phyloP scores from a whole-genome alignment of 2,888 invertebrate species.

The Polydrusus cervinus region DNA sequence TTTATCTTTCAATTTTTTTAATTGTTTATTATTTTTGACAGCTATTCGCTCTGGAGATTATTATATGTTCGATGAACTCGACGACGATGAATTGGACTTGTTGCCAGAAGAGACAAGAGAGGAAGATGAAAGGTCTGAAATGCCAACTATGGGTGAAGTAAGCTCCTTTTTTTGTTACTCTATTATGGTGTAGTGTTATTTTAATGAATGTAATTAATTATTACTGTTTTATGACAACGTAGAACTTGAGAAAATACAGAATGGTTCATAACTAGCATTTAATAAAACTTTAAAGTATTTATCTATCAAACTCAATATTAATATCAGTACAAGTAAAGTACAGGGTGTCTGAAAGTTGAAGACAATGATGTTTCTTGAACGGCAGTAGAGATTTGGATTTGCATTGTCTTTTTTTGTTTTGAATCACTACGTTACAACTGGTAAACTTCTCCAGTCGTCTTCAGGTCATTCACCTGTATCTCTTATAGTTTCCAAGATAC shows the following conservation, averaged over 20 bases:
- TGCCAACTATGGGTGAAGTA: slow-evolving; percentile 66
- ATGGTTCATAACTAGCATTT: no score
- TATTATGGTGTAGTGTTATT: slow-evolving; percentile 11
- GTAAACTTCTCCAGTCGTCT: no score
- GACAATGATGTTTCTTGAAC: no score
- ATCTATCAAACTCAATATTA: no score
- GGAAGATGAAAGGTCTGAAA: slow-evolving; percentile 56
- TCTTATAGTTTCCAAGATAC: no score
- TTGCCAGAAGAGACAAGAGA: slow-evolving; percentile 64
- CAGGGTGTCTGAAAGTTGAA: no score
- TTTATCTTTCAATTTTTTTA: background rate
- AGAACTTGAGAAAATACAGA: background rate
- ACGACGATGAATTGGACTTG: slow-evolving; percentile 83
- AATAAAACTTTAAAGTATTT: no score
- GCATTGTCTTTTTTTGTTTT: no score
- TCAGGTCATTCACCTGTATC: no score
- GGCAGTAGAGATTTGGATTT: no score
- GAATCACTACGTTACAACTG: no score
- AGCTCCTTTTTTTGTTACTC: slow-evolving; percentile 26
- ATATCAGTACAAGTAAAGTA: no score
- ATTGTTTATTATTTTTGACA: slow-evolving; percentile 67
- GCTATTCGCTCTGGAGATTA: slow-evolving; percentile 99
- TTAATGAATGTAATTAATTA: slow-evolving; percentile 6
- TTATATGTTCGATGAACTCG: slow-evolving; percentile 98
- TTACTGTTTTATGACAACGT: background rate